phyloP scores from a whole-genome alignment of 2,113 vertebrate genomes.

The Corythoichthys haematopterus region DNA sequence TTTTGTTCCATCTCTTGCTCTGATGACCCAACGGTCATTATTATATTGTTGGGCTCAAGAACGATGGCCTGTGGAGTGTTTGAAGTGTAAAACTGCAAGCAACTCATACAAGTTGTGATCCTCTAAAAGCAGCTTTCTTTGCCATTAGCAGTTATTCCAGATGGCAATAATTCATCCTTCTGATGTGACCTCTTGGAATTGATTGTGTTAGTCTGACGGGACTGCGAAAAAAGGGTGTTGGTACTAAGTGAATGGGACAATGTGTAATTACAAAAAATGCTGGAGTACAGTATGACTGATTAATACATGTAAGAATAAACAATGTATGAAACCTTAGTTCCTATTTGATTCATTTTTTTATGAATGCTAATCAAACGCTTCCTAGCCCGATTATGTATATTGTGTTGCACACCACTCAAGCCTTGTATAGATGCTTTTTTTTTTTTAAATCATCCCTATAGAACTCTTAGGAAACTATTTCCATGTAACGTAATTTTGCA shows the following conservation, averaged over 20 bases:
- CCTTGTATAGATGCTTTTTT: too few relatives aligned
- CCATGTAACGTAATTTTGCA: too few relatives aligned
- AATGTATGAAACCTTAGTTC: neutral
- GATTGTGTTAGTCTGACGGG: neutral
- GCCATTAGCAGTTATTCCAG: neutral
- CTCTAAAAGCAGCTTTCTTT: neutral
- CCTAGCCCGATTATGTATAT: too few relatives aligned
- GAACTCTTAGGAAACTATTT: too few relatives aligned
- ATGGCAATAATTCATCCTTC: neutral
- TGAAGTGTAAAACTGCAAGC: neutral
- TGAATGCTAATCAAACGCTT: neutral
- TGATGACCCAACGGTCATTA: neutral
- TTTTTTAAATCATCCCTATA: too few relatives aligned
- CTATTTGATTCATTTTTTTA: neutral
- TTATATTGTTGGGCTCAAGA: neutral
- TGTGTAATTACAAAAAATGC: slow-evolving; percentile 5
- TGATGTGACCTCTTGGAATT: slow-evolving; percentile 2
- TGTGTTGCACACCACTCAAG: too few relatives aligned
- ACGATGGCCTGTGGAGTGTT: neutral
- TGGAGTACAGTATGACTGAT: neutral
- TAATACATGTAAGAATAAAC: slow-evolving; percentile 9
- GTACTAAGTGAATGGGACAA: neutral
- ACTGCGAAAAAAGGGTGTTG: neutral
- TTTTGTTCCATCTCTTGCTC: neutral
- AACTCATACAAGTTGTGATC: neutral